phyloP scores from a whole-genome alignment of 1,140 invertebrate genomes.

The Calephelis virginiensis region DNA sequence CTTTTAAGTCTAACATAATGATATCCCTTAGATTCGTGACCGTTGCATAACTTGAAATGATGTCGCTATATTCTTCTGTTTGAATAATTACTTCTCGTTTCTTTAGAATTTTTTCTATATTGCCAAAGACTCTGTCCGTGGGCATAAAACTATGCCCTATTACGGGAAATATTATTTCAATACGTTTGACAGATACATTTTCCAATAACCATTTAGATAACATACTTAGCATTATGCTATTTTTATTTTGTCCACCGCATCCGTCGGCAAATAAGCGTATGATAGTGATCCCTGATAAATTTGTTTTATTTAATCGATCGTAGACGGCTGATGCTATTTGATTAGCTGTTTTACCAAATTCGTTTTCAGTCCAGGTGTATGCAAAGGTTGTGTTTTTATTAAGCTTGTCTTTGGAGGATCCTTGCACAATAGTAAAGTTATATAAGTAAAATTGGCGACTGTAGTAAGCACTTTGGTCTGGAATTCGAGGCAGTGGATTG shows the following conservation, averaged over 20 bases:
- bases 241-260: slow-evolving; percentile 35
- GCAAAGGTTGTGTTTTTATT: slow-evolving; percentile 19
- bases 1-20: no score
- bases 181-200: slow-evolving; percentile 23
- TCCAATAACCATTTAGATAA: slow-evolving; percentile 32
- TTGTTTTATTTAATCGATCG: slow-evolving; percentile 24
- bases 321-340: slow-evolving; percentile 34
- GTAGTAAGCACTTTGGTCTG: slow-evolving; percentile 37
- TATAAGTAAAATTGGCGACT: slow-evolving; percentile 38
- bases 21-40: no score
- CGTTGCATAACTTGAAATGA: background rate
- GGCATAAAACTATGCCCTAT: slow-evolving; percentile 41
- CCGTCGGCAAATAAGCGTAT: slow-evolving; percentile 33
- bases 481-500: slow-evolving; percentile 29
- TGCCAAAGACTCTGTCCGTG: slow-evolving; percentile 30
- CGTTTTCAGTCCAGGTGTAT: slow-evolving; percentile 33
- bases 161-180: slow-evolving; percentile 39
- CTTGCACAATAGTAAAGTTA: slow-evolving; percentile 35
- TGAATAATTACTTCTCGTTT: slow-evolving; percentile 3
- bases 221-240: slow-evolving; percentile 36
- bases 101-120: slow-evolving; percentile 3
- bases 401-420: slow-evolving; percentile 30
- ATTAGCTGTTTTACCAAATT: slow-evolving; percentile 31
- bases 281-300: slow-evolving; percentile 19
- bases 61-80: slow-evolving; percentile 13